These are phyloP conservation scores for Dynastes hyllus DNA, from an alignment of 2,888 invertebrate genomes.

Conservation along the genomic window DNA sequence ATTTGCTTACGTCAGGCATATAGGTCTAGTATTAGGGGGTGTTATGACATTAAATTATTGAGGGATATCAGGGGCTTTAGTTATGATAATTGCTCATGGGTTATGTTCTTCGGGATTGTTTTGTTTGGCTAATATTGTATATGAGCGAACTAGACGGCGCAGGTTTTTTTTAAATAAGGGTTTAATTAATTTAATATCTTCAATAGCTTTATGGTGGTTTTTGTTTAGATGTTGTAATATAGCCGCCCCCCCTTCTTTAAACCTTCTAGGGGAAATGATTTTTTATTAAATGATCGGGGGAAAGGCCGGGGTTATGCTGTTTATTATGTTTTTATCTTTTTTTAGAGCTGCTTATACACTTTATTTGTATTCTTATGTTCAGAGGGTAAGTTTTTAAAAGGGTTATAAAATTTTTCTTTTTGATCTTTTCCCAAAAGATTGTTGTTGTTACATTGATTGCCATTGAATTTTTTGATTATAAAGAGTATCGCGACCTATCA, in stretches of 20 bases:
- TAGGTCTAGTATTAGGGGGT: conserved; percentile 76
- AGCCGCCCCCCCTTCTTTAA: conserved; percentile 78
- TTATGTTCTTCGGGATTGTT: conserved; percentile 79
- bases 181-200: conserved; percentile 75
- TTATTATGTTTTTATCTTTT: conserved; percentile 77
- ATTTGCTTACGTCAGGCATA: conserved; percentile 82
- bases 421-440: too few relatives aligned
- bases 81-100: conserved; percentile 79
- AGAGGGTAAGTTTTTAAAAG: conserved; percentile 78
- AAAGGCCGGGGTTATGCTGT: too few relatives aligned
- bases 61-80: conserved; percentile 73
- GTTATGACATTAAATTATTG: conserved; percentile 75
- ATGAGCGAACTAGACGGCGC: conserved; percentile 77
- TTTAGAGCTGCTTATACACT: conserved; percentile 79
- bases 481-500: conserved; percentile 63
- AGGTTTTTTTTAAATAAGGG: conserved; percentile 79
- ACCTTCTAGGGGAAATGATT: conserved; percentile 80
- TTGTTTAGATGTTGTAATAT: conserved; percentile 78
- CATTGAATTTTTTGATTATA: conserved; percentile 78
- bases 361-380: conserved; percentile 77
- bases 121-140: conserved; percentile 79
- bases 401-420: too few relatives aligned
- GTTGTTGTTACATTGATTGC: conserved; percentile 77
- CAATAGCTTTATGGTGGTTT: conserved; percentile 79
- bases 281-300: too few relatives aligned